Percentiles rank a stretch among this genome's conserved stretches.
These are phyloP conservation scores for Meteorus sp. DNA, from an alignment of 1,140 invertebrate species.

Conservation along the genomic window DNA sequence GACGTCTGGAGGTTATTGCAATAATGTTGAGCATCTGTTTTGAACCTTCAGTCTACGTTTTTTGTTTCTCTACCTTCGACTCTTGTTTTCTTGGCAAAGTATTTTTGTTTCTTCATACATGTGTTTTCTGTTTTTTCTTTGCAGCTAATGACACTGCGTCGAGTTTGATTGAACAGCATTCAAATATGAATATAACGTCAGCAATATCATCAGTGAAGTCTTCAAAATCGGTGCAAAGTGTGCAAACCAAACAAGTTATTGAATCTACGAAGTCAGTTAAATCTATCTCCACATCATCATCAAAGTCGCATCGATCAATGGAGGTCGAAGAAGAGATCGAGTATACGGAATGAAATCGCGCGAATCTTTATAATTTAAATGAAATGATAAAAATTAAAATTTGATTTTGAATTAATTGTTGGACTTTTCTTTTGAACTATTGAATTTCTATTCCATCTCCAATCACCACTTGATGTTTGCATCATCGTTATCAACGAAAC, in stretches of 20 bases:
- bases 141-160: slow-evolving; percentile 42
- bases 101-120: no score
- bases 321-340: slow-evolving; percentile 51
- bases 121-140: slow-evolving; percentile 21
- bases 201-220: slow-evolving; percentile 42
- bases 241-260: slow-evolving; percentile 45
- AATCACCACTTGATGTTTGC: no score
- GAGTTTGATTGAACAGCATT: slow-evolving; percentile 44
- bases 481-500: no score
- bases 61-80: no score
- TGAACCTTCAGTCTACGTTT: no score
- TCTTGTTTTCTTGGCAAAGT: no score
- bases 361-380: background rate
- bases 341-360: slow-evolving; percentile 40
- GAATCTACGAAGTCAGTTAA: slow-evolving; percentile 38
- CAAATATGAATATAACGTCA: slow-evolving; percentile 37
- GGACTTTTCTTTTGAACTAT: background rate
- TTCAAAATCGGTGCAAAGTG: slow-evolving; percentile 44
- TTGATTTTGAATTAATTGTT: background rate
- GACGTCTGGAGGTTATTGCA: no score
- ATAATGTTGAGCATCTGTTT: no score
- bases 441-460: no score
- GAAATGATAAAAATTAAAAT: no score
- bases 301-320: slow-evolving; percentile 39
- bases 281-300: slow-evolving; percentile 12